A percentile compares a stretch with the other conserved stretches of the same genome.
These are phyloP conservation scores for Eubasilissa splendida DNA, from an alignment of 2,888 invertebrate genomes.

Conservation along the genomic window DNA sequence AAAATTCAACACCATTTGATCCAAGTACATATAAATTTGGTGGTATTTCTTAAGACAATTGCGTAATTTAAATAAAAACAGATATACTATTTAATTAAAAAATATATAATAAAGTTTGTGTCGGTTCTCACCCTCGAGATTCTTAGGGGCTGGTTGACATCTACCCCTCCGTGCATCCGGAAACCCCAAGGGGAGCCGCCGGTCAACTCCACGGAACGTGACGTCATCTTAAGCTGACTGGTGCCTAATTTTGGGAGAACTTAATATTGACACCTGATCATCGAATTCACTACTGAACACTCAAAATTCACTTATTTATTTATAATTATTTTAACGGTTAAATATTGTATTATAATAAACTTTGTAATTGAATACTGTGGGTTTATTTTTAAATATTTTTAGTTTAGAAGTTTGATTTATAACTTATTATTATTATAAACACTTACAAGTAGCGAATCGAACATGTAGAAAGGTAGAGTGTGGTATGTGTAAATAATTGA, in stretches of 20 bases:
- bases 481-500: not conserved
- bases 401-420: not conserved
- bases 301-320: not conserved
- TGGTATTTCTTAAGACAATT: no score
- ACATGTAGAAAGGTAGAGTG: not conserved
- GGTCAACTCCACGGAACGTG: constrained; percentile 81
- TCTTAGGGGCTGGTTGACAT: constrained; percentile 83
- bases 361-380: not conserved
- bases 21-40: no score
- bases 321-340: not conserved
- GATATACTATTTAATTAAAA: no score
- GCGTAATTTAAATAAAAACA: no score
- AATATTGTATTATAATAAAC: not conserved
- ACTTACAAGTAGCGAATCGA: not conserved
- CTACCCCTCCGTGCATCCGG: constrained; percentile 88
- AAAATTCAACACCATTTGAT: no score
- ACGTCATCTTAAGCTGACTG: constrained; percentile 71
- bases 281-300: not conserved
- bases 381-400: constrained; percentile 1
- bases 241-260: not conserved
- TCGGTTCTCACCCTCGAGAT: constrained; percentile 75
- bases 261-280: not conserved
- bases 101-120: no score
- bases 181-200: constrained; percentile 93
- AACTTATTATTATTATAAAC: not conserved